These are phyloP conservation scores for Oeneis ivallda DNA, from an alignment of 2,888 invertebrate species.

Conservation along the genomic window DNA sequence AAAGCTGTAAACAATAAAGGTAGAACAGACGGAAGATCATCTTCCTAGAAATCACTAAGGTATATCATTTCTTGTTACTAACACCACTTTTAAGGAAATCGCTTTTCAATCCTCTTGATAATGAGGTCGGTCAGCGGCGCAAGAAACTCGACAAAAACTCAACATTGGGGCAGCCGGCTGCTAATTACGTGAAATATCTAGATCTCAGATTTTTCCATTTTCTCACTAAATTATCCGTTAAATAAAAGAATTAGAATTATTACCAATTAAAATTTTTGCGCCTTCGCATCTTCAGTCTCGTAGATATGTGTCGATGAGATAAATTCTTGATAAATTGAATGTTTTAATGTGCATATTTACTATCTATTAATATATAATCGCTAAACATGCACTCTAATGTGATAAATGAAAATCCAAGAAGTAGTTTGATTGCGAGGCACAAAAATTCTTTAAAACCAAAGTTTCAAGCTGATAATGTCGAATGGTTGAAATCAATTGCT, in stretches of 20 bases:
- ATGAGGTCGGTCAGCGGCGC: slow-evolving; percentile 62
- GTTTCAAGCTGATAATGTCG: too few species aligned
- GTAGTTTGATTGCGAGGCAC: not conserved
- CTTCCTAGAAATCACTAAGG: slow-evolving; percentile 5
- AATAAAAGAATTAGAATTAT: not conserved
- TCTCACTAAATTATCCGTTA: slow-evolving; percentile 5
- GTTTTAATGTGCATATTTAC: not conserved
- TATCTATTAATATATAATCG: too few species aligned
- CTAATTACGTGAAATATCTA: slow-evolving; percentile 61
- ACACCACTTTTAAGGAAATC: slow-evolving; percentile 57
- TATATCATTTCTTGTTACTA: slow-evolving; percentile 5
- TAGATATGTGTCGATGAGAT: not conserved
- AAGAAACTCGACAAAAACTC: slow-evolving; percentile 68
- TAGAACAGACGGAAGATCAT: not conserved
- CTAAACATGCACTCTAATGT: too few species aligned
- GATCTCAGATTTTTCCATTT: slow-evolving; percentile 41
- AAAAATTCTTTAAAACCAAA: not conserved
- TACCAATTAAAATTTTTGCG: too few species aligned
- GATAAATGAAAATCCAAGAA: too few species aligned
- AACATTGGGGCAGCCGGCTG: slow-evolving; percentile 54
- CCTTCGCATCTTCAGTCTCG: not conserved
- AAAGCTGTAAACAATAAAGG: too few species aligned
- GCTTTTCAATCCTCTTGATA: slow-evolving; percentile 55
- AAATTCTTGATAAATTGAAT: not conserved
- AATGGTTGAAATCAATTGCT: too few species aligned